These are phyloP conservation scores for Drosophila sechellia DNA, from an alignment of 1,140 invertebrate species.

Conservation along the genomic window DNA sequence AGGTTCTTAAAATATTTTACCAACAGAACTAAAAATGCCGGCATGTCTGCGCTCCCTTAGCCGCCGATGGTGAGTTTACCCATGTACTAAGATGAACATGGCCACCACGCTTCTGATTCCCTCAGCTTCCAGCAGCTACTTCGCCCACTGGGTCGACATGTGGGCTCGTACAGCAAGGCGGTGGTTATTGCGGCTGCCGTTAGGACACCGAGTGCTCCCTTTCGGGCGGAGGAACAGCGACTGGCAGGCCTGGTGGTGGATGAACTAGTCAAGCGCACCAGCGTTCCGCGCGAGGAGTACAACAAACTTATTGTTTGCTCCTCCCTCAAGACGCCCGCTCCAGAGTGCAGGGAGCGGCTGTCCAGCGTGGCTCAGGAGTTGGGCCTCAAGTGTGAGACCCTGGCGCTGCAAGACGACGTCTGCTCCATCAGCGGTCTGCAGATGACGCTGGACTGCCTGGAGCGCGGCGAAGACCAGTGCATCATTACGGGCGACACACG, in stretches of 20 bases:
- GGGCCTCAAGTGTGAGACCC: constrained; percentile 49
- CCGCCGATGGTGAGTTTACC: constrained; percentile 21
- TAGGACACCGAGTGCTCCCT: constrained; percentile 46
- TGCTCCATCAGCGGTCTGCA: constrained; percentile 50
- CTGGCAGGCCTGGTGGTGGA: constrained; percentile 54
- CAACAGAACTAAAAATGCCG: constrained; percentile 26
- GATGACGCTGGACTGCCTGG: constrained; percentile 51
- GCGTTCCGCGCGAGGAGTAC: constrained; percentile 54
- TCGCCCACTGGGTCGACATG: background rate
- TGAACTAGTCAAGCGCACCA: constrained; percentile 64
- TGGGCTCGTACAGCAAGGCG: constrained; percentile 11
- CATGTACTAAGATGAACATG: constrained; percentile 1
- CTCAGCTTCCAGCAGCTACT: constrained; percentile 29
- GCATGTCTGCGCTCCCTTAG: constrained; percentile 15
- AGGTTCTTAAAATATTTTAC: background rate
- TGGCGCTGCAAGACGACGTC: constrained; percentile 18
- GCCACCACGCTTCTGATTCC: background rate
- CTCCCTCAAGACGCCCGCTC: constrained; percentile 10
- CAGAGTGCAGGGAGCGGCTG: constrained; percentile 1
- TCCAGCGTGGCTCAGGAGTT: constrained; percentile 33
- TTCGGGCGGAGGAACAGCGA: constrained; percentile 29
- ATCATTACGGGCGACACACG: constrained; percentile 59
- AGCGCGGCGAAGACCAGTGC: constrained; percentile 14
- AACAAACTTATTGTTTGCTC: constrained; percentile 54
- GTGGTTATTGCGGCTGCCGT: constrained; percentile 70